A percentile compares a stretch with the other conserved stretches of the same genome.
These are phyloP conservation scores for Marisa cornuarietis DNA, from an alignment of 1,140 invertebrate species.

Conservation along the genomic window DNA sequence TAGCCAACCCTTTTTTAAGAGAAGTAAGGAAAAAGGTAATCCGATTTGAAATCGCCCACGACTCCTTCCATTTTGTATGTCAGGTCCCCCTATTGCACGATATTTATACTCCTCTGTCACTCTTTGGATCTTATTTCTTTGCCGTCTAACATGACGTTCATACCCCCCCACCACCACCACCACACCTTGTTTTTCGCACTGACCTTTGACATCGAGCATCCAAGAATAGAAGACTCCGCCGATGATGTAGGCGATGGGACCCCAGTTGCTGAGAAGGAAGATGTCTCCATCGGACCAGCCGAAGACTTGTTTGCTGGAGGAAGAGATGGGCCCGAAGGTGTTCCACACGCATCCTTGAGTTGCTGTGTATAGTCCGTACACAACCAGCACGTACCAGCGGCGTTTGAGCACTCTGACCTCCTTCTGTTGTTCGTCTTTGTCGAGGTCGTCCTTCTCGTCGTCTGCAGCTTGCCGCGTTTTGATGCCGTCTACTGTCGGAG, in stretches of 20 bases:
- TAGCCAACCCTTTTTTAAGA: too few relatives aligned
- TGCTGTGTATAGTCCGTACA: conserved; percentile 28
- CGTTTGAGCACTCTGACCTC: conserved; percentile 26
- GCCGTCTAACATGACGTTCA: neutral
- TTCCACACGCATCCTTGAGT: conserved; percentile 62
- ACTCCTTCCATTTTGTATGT: too few relatives aligned
- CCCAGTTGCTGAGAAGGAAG: conserved; percentile 67
- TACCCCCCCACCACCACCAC: neutral
- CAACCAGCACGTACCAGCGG: conserved; percentile 41
- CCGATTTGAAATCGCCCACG: too few relatives aligned
- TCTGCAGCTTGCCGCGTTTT: too few relatives aligned
- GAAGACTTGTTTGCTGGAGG: conserved; percentile 56
- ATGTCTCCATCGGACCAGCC: conserved; percentile 63
- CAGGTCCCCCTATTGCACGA: neutral
- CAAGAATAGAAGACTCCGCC: conserved; percentile 65
- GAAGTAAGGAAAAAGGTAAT: too few relatives aligned
- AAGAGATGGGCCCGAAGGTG: conserved; percentile 67
- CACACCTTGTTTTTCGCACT: neutral
- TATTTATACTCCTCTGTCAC: neutral
- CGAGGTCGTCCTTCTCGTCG: too few relatives aligned
- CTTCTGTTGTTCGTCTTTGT: neutral
- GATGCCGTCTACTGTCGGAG: too few relatives aligned
- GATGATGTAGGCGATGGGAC: conserved; percentile 65
- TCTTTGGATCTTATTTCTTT: too few relatives aligned
- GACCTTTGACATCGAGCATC: conserved; percentile 47